phyloP scores from a whole-genome alignment of 2,113 vertebrate genomes.

The Regulus satrapa region DNA sequence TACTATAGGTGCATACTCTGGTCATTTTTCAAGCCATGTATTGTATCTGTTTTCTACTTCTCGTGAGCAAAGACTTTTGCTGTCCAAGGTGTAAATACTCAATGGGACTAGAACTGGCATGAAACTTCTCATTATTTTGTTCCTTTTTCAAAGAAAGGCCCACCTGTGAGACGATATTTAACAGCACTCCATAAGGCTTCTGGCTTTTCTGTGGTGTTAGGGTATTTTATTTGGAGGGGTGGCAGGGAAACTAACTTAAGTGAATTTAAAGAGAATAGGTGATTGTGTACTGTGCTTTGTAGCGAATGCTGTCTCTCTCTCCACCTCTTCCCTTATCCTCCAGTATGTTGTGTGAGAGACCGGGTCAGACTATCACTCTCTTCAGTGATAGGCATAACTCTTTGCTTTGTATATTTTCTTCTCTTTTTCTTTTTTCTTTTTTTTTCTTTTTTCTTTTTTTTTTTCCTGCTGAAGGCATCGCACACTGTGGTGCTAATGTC shows the following conservation, averaged over 20 bases:
- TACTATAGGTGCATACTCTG: conserved; percentile 84
- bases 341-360: conserved; percentile 74
- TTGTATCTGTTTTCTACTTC: conserved; percentile 86
- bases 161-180: conserved; percentile 73
- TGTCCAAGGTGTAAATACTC: conserved; percentile 96
- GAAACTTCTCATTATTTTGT: conserved; percentile 80
- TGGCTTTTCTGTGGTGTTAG: conserved; percentile 66
- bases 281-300: conserved; percentile 71
- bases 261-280: conserved; percentile 53
- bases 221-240: conserved; percentile 70
- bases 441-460: conserved; percentile 58
- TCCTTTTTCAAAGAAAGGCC: conserved; percentile 70
- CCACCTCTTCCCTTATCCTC: conserved; percentile 58
- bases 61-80: conserved; percentile 84
- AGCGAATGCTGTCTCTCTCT: conserved; percentile 74
- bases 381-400: conserved; percentile 67
- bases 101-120: conserved; percentile 92
- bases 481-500: conserved; percentile 86
- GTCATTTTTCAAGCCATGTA: conserved; percentile 86
- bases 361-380: conserved; percentile 71
- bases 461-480: conserved; percentile 89
- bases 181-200: conserved; percentile 84
- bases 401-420: conserved; percentile 78
- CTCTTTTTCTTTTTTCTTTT: conserved; percentile 41
- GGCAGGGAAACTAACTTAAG: conserved; percentile 66